Percentiles rank a stretch among this genome's conserved stretches.
phyloP scores from a whole-genome alignment of 2,113 vertebrate genomes.

The Plecturocebus donacophilus region DNA sequence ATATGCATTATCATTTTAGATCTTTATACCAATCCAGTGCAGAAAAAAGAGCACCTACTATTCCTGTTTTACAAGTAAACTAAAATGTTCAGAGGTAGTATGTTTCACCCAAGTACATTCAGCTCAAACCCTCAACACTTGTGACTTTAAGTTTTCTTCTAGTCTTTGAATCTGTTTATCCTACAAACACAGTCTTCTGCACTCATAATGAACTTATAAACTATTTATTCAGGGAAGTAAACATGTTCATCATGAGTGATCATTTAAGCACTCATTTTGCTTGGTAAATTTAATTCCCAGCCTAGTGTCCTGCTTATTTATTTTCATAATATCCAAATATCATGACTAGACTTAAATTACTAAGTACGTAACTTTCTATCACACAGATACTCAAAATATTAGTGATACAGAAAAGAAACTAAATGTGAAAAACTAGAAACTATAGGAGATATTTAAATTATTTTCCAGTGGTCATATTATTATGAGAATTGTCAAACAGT shows the following conservation, averaged over 20 bases:
- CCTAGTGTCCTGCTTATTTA: slow-evolving; percentile 21
- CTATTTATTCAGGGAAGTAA: slow-evolving; percentile 1
- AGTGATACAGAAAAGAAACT: neutral
- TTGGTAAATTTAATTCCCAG: slow-evolving; percentile 47
- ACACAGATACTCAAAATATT: neutral
- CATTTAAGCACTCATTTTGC: slow-evolving; percentile 6
- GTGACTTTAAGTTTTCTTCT: neutral
- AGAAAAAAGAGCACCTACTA: neutral
- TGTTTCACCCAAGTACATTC: neutral
- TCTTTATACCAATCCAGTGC: neutral
- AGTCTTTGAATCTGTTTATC: neutral
- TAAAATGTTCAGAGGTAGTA: neutral
- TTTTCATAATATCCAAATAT: slow-evolving; percentile 50
- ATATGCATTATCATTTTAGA: neutral
- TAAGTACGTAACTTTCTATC: slow-evolving; percentile 31
- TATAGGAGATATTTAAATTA: neutral
- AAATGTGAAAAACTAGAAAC: slow-evolving; percentile 23
- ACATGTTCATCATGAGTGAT: slow-evolving; percentile 33
- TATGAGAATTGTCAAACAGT: neutral
- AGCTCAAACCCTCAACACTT: neutral
- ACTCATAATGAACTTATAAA: neutral
- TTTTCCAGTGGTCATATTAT: neutral
- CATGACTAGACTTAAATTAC: neutral
- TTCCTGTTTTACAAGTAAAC: neutral
- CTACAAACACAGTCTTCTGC: neutral